Conservation (phyloP, 2,113 vertebrate genomes). For the Phaethon lepturus region DNA sequence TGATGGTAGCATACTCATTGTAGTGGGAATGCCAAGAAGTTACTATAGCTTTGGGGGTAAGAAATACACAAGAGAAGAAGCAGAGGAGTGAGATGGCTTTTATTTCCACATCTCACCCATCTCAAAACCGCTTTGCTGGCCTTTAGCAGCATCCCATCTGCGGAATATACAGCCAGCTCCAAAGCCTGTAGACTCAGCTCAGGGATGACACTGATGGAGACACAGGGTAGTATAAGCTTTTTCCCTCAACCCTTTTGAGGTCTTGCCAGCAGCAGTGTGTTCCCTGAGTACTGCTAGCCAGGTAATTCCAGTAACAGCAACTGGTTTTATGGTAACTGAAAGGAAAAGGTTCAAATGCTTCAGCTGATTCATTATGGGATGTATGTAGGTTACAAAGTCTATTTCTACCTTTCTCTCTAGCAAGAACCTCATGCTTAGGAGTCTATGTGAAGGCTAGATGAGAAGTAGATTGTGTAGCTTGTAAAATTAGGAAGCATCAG, state of each 20-base stretch:
- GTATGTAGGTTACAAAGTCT: background rate
- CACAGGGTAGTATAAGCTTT: background rate
- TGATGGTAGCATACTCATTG: background rate
- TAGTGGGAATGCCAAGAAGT: background rate
- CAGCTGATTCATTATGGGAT: background rate
- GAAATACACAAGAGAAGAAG: background rate
- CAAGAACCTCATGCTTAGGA: background rate
- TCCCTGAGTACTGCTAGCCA: background rate
- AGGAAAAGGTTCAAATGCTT: background rate
- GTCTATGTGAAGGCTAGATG: background rate
- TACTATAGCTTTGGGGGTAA: background rate
- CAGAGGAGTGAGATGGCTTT: background rate
- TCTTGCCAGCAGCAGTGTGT: background rate
- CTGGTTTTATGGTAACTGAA: background rate
- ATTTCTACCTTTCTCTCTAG: background rate
- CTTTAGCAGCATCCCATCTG: background rate
- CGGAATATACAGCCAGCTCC: background rate
- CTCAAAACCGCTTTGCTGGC: background rate
- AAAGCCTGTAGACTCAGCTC: background rate
- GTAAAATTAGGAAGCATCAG: background rate
- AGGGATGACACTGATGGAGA: background rate
- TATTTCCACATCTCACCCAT: background rate
- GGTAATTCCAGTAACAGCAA: background rate
- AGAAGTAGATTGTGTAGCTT: background rate
- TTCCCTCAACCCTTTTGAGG: fast-evolving